Evolutionary conservation across 2,888 invertebrate species (phyloP).

Genomic region (Theretra japonica): DNA sequence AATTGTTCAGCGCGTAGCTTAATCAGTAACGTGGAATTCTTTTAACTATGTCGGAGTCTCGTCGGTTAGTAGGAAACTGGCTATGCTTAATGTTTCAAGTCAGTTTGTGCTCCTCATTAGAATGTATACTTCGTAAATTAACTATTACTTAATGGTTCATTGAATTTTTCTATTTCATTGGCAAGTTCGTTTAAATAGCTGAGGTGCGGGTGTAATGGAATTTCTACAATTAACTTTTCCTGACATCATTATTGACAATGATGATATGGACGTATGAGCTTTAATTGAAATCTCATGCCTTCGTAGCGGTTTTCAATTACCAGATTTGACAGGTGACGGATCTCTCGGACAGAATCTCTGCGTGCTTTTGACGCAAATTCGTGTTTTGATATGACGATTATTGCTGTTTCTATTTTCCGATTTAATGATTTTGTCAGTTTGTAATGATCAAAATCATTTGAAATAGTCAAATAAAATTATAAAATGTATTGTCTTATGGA

Average conservation of each 20-base stretch:
- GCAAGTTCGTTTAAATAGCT: too few species aligned
- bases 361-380: not conserved
- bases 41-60: not conserved
- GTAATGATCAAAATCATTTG: not conserved
- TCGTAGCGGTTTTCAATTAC: not conserved
- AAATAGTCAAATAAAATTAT: too few species aligned
- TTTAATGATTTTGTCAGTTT: not conserved
- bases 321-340: constrained; percentile 8
- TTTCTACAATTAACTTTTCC: not conserved
- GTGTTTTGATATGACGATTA: constrained; percentile 5
- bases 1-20: not conserved
- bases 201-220: not conserved
- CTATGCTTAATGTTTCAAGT: too few species aligned
- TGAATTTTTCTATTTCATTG: too few species aligned
- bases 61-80: not conserved
- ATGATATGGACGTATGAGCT: not conserved
- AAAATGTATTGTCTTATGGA: too few species aligned
- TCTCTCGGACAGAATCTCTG: not conserved
- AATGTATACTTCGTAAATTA: too few species aligned
- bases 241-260: not conserved
- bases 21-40: not conserved
- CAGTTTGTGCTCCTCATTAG: too few species aligned
- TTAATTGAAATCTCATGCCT: not conserved
- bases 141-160: too few species aligned
- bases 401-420: not conserved